These are phyloP conservation scores for Brenthis hecate DNA, from an alignment of 2,888 invertebrate genomes.

Conservation along the genomic window DNA sequence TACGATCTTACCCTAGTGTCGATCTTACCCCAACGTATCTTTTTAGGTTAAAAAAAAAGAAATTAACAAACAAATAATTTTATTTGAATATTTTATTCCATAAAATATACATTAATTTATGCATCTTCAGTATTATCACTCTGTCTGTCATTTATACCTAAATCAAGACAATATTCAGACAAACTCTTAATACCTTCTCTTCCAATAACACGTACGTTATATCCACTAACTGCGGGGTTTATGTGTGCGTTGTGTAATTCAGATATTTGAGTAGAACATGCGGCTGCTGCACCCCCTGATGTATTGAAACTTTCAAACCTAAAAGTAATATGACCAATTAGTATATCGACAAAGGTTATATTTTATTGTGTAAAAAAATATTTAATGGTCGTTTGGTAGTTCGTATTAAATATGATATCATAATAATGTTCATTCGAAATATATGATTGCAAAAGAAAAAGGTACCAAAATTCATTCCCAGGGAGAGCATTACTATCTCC, in stretches of 20 bases:
- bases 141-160: not conserved
- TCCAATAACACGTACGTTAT: conserved; percentile 44
- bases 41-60: no score
- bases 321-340: conserved; percentile 8
- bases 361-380: not conserved
- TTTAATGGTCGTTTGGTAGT: not conserved
- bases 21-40: no score
- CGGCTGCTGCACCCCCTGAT: conserved; percentile 85
- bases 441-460: not conserved
- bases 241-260: conserved; percentile 84
- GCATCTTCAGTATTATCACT: not conserved
- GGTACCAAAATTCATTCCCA: conserved; percentile 87
- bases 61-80: no score
- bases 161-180: conserved; percentile 14
- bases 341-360: not conserved
- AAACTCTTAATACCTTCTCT: conserved; percentile 41
- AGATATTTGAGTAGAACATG: conserved; percentile 82
- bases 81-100: not conserved
- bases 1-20: no score
- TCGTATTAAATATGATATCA: not conserved
- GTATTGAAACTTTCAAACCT: conserved; percentile 79
- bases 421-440: not conserved
- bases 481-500: conserved; percentile 88
- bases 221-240: conserved; percentile 57
- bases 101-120: not conserved